A percentile compares a stretch with the other conserved stretches of the same genome.
These are phyloP conservation scores for Stenurella melanura DNA, from an alignment of 2,888 invertebrate species.

Conservation along the genomic window DNA sequence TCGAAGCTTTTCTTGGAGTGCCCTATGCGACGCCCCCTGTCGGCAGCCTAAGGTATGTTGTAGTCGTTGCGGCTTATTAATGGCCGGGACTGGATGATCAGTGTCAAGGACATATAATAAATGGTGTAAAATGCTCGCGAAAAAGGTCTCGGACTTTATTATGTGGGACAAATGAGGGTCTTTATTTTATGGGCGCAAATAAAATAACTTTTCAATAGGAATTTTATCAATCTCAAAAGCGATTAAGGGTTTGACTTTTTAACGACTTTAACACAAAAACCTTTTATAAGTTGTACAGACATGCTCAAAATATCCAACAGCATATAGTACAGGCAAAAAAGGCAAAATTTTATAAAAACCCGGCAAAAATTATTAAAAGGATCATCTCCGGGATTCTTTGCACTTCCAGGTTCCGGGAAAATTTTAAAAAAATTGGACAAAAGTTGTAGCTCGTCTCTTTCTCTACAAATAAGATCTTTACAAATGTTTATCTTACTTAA, in stretches of 20 bases:
- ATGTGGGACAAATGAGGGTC: constrained; percentile 27
- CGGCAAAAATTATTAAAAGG: no score
- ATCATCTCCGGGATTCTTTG: no score
- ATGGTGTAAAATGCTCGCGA: constrained; percentile 22
- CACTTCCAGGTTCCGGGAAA: no score
- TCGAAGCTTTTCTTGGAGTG: constrained; percentile 94
- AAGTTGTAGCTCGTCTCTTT: no score
- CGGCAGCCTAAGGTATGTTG: constrained; percentile 85
- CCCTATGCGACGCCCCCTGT: constrained; percentile 95
- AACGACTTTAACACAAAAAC: not conserved
- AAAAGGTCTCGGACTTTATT: constrained; percentile 15
- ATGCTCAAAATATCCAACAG: no score
- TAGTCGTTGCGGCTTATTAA: constrained; percentile 28
- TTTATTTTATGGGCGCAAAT: constrained; percentile 15
- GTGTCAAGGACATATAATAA: constrained; percentile 29
- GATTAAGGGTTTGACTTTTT: constrained; percentile 5
- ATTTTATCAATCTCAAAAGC: constrained; percentile 10
- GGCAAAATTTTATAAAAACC: no score
- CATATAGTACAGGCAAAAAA: no score
- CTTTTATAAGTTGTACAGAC: not conserved
- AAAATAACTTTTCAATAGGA: constrained; percentile 30
- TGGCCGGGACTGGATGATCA: constrained; percentile 19
- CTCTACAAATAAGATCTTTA: no score
- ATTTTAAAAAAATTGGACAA: no score
- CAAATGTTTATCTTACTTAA: no score